These are phyloP conservation scores for Allygus modestus DNA, from an alignment of 2,888 invertebrate genomes.

Conservation along the genomic window DNA sequence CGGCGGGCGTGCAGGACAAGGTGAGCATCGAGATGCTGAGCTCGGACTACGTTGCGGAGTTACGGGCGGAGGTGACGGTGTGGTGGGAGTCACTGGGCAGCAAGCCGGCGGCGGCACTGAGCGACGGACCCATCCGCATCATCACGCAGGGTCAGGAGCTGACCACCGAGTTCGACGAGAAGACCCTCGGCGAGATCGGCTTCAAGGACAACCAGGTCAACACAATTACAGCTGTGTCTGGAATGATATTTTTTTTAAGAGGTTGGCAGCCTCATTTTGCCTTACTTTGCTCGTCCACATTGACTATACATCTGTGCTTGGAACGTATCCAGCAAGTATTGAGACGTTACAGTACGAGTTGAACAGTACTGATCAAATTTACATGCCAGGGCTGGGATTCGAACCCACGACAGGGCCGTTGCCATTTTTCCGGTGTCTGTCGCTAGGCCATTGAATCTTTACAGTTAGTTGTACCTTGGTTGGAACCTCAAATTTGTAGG, in stretches of 20 bases:
- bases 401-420: too few species aligned
- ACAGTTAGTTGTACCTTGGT: background rate
- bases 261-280: too few species aligned
- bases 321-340: too few species aligned
- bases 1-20: constrained; percentile 43
- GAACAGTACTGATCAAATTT: too few species aligned
- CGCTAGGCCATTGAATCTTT: too few species aligned
- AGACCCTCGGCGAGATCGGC: constrained; percentile 92
- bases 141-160: constrained; percentile 96
- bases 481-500: too few species aligned
- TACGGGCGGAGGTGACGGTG: constrained; percentile 95
- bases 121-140: constrained; percentile 85
- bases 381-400: too few species aligned
- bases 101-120: constrained; percentile 41
- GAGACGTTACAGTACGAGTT: too few species aligned
- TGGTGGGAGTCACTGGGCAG: constrained; percentile 88
- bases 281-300: too few species aligned
- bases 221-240: too few species aligned
- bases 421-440: background rate
- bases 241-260: too few species aligned
- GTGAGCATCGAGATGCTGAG: constrained; percentile 83
- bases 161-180: constrained; percentile 94
- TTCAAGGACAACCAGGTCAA: constrained; percentile 94
- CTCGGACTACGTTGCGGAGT: constrained; percentile 93
- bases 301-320: too few species aligned